Conservation (phyloP, 2,797 vertebrate genomes). For the Danio choprae region DNA sequence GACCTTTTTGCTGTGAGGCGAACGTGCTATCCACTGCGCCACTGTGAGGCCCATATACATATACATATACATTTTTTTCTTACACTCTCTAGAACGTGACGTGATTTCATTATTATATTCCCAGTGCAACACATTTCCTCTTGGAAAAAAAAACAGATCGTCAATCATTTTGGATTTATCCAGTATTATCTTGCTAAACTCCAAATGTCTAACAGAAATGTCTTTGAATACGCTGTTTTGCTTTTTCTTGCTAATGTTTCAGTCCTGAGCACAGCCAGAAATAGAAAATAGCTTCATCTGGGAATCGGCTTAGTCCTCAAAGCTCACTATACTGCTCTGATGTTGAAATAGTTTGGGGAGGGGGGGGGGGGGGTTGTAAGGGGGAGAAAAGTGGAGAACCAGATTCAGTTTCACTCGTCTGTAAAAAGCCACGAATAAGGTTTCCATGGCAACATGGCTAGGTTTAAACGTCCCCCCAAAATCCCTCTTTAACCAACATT, state of each 20-base stretch:
- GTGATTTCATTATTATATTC: background rate
- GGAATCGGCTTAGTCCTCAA: conserved; percentile 84
- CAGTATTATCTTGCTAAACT: background rate
- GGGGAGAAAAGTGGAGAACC: conserved; percentile 63
- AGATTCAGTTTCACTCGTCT: conserved; percentile 75
- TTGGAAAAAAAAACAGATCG: background rate
- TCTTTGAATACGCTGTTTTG: conserved; percentile 45
- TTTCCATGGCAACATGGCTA: conserved; percentile 80
- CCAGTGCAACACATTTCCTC: background rate
- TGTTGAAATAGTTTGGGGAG: conserved; percentile 68
- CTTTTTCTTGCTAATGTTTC: conserved; percentile 61
- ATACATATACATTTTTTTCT: no score
- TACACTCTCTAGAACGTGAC: background rate
- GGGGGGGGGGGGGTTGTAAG: conserved; percentile 24
- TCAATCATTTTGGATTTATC: background rate
- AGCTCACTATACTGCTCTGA: conserved; percentile 70
- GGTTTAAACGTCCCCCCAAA: conserved; percentile 69
- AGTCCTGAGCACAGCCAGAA: conserved; percentile 74
- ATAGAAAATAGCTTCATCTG: conserved; percentile 78
- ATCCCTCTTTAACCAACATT: conserved; percentile 49
- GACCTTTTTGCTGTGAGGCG: no score
- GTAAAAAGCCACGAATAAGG: conserved; percentile 73
- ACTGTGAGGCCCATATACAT: no score
- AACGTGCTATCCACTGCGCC: no score
- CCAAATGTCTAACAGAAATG: background rate